phyloP scores from a whole-genome alignment of 2,888 invertebrate species.

The Horisme vitalbata region DNA sequence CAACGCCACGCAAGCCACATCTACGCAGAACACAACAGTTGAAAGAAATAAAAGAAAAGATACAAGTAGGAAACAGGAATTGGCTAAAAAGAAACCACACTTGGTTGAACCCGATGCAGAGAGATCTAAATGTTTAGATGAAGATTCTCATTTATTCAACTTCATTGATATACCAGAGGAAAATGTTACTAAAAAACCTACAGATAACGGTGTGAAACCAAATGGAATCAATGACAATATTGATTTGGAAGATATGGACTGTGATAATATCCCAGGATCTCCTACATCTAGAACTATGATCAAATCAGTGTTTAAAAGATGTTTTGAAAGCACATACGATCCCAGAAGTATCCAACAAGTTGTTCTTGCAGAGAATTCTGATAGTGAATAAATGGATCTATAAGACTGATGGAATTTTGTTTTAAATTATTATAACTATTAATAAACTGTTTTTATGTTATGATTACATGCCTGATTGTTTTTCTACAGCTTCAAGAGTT shows the following conservation, averaged over 20 bases:
- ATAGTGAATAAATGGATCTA: slow-evolving; percentile 73
- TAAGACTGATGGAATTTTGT: slow-evolving; percentile 4
- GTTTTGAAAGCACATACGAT: slow-evolving; percentile 89
- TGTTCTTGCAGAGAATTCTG: slow-evolving; percentile 88
- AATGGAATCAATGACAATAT: slow-evolving; percentile 30
- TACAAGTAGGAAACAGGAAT: slow-evolving; percentile 36
- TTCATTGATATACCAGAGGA: slow-evolving; percentile 71
- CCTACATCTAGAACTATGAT: slow-evolving; percentile 84
- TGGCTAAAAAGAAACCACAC: slow-evolving; percentile 66
- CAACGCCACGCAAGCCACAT: slow-evolving; percentile 58
- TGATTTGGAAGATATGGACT: slow-evolving; percentile 47
- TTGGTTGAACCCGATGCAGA: slow-evolving; percentile 51
- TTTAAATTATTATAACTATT: not conserved
- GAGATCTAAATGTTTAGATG: slow-evolving; percentile 67
- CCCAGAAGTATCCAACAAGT: slow-evolving; percentile 82
- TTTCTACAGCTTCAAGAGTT: no score
- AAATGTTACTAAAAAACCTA: slow-evolving; percentile 25
- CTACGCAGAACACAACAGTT: slow-evolving; percentile 67
- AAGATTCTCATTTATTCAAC: slow-evolving; percentile 77
- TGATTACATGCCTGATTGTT: not conserved
- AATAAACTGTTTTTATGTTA: no score
- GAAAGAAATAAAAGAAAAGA: slow-evolving; percentile 58
- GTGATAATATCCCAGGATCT: slow-evolving; percentile 82
- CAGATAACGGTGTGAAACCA: slow-evolving; percentile 37
- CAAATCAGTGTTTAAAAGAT: slow-evolving; percentile 86